Evolutionary conservation across 1,140 invertebrate species (phyloP).

Genomic region (Holotrichia oblita): DNA sequence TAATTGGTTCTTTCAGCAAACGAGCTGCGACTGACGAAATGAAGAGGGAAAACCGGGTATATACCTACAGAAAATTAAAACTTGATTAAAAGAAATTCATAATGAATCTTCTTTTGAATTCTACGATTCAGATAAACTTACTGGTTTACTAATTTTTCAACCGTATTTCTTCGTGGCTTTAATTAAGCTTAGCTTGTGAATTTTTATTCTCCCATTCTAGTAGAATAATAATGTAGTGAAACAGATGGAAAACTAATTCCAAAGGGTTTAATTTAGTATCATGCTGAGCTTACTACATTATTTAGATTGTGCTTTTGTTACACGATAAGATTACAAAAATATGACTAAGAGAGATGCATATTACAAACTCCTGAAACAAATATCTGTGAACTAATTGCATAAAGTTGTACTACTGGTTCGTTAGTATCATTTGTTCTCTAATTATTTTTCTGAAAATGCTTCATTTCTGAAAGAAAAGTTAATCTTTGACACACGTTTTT

Average conservation of each 20-base stretch:
- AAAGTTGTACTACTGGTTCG: no score
- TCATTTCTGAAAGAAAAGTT: no score
- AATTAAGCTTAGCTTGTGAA: not conserved
- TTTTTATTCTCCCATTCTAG: not conserved
- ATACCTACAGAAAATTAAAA: not conserved
- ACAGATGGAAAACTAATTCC: not conserved
- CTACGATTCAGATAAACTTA: not conserved
- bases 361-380: no score
- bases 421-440: no score
- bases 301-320: no score
- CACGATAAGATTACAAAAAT: no score
- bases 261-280: no score
- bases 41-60: not conserved
- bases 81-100: not conserved
- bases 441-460: no score
- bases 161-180: not conserved
- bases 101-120: not conserved
- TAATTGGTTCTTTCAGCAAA: not conserved
- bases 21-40: not conserved
- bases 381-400: no score
- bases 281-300: no score
- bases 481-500: no score
- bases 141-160: not conserved
- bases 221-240: not conserved
- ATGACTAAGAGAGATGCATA: no score